Evolutionary conservation across 2,113 vertebrate species (phyloP).

Genomic region (Apodemus speciosus): DNA sequence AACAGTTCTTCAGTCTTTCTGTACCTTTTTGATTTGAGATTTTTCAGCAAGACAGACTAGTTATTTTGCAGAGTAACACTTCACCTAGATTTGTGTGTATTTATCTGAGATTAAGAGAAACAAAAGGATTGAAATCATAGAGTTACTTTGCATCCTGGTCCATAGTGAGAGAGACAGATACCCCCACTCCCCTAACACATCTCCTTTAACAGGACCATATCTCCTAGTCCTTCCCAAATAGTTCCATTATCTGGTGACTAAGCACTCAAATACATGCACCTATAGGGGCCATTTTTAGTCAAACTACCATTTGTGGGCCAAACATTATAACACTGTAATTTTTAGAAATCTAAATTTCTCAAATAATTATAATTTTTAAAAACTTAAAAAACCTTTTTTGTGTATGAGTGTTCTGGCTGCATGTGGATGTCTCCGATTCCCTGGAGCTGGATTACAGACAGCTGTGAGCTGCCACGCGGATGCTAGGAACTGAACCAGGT

Average conservation of each 20-base stretch:
- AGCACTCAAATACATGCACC: not conserved
- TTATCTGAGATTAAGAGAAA: not conserved
- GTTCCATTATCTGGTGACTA: not conserved
- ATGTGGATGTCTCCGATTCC: not conserved
- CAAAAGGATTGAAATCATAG: not conserved
- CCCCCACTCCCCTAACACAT: no score
- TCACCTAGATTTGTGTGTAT: not conserved
- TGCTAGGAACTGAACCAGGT: no score
- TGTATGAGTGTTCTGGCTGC: no score
- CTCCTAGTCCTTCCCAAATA: not conserved
- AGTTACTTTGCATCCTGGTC: not conserved
- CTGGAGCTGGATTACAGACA: not conserved
- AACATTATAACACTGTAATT: not conserved
- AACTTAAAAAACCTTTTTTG: not conserved
- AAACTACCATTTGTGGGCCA: not conserved
- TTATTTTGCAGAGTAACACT: constrained; percentile 12
- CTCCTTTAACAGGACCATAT: not conserved
- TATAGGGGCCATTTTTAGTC: not conserved
- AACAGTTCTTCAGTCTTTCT: not conserved
- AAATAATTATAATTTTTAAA: not conserved
- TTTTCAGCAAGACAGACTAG: constrained; percentile 33
- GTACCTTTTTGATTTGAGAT: not conserved
- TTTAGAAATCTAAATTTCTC: not conserved
- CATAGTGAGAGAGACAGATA: not conserved
- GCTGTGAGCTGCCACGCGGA: not conserved